These are phyloP conservation scores for Cheilosia soror DNA, from an alignment of 2,888 invertebrate species.

Conservation along the genomic window DNA sequence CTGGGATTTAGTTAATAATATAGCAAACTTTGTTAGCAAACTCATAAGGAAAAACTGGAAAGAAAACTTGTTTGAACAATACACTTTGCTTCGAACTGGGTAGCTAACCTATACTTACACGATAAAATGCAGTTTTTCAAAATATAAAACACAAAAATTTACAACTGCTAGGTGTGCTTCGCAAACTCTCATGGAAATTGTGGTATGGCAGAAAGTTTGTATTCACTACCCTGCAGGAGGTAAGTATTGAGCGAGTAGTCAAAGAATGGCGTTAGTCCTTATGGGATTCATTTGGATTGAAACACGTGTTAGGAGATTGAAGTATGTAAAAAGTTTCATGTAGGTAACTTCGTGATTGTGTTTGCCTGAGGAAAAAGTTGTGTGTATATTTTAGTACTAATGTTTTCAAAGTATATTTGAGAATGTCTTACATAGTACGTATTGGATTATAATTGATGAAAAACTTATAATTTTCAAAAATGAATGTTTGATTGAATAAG, in stretches of 20 bases:
- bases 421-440: background rate
- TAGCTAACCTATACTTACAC: background rate
- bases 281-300: slow-evolving; percentile 20
- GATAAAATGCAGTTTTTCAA: slow-evolving; percentile 7
- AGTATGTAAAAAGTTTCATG: slow-evolving; percentile 2
- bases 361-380: background rate
- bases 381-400: background rate
- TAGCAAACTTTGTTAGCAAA: slow-evolving; percentile 27
- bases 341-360: background rate
- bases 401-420: background rate
- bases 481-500: too few relatives aligned
- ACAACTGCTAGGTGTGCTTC: slow-evolving; percentile 24
- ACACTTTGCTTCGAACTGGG: background rate
- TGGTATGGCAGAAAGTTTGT: slow-evolving; percentile 20
- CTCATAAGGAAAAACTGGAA: background rate
- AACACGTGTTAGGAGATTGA: slow-evolving; percentile 24
- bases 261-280: slow-evolving; percentile 10
- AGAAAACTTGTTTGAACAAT: slow-evolving; percentile 28
- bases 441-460: background rate
- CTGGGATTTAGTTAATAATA: slow-evolving; percentile 40
- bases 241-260: background rate
- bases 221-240: background rate
- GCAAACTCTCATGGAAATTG: slow-evolving; percentile 32
- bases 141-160: slow-evolving; percentile 33
- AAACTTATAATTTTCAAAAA: background rate